phyloP scores from a whole-genome alignment of 2,113 vertebrate species.

The Variabilichromis moorii region DNA sequence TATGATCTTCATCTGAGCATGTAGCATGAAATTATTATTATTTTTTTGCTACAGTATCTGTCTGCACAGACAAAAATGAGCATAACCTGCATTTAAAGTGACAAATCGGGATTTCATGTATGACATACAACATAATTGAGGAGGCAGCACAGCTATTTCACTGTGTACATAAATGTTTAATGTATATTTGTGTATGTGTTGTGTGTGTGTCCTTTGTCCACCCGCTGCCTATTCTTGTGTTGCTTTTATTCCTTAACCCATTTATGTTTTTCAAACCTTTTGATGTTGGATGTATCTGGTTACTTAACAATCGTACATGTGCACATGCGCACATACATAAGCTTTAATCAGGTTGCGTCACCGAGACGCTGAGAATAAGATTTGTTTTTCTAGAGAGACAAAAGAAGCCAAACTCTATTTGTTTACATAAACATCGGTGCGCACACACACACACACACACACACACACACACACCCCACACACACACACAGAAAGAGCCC shows the following conservation, averaged over 20 bases:
- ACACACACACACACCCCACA: background rate
- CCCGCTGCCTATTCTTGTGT: background rate
- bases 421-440: background rate
- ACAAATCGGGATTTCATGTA: background rate
- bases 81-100: background rate
- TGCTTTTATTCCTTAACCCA: background rate
- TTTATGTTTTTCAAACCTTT: background rate
- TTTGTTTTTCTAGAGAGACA: background rate
- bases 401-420: background rate
- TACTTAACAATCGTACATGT: background rate
- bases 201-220: background rate
- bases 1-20: background rate
- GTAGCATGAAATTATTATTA: background rate
- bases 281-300: background rate
- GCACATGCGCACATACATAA: background rate
- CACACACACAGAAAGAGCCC: background rate
- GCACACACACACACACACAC: background rate
- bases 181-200: background rate
- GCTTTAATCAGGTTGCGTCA: background rate
- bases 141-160: background rate
- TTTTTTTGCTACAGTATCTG: background rate
- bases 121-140: background rate
- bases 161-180: background rate
- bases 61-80: background rate
- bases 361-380: background rate